Base-by-base conservation (phyloP, 1,140 invertebrate genomes). In the Coptotermes formosanus region DNA sequence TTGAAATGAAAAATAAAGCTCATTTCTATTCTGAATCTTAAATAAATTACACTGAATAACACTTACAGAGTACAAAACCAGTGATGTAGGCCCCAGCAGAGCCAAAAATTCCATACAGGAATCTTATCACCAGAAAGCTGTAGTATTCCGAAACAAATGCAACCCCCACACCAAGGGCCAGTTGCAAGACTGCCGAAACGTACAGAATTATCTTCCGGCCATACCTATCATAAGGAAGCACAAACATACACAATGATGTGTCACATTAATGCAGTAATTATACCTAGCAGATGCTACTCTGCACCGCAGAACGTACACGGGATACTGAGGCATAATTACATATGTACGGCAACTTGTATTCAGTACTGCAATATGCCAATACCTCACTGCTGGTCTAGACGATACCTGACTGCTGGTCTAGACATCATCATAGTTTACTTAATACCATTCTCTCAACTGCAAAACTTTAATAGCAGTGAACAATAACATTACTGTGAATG, bases 61-160 rank as follows among this genome's bases (percentile, higher is more conserved):
- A 89, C 89, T 91, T 89, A 93, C 92, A 95, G 21, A 97, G 89
- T 2, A 97, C 96, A 89, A 97, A 97, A 4, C 94, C 95, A 21
- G 96, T 95, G 84, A 97, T 96, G 88, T 97, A 97, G 21, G 95
- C 93, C 1, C 96, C 96, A 9, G 96, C 95, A 1, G 95, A 96
- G n/a, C 95, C 96, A 82, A 96, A 96, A 85, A 97, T 94, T 21
- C 96, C 97, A 88, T 96, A 95, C 1, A 96, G 89, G 89, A 95
- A 97, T 83, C 94, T 90, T 0, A 96, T 89, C 0, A 93, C 90
- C 82, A 96, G 91, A 87, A 97, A 97, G 0, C 93, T 92, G 89
- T 94, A 94, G 89, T 95, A 97, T 88, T 97, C 94, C 0, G 95
- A 94, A 30, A 95, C 92, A 88, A 97, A 95, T 2, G 96, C 95